Conservation (phyloP, 2,888 invertebrate species). For the Creontiades dilutus region DNA sequence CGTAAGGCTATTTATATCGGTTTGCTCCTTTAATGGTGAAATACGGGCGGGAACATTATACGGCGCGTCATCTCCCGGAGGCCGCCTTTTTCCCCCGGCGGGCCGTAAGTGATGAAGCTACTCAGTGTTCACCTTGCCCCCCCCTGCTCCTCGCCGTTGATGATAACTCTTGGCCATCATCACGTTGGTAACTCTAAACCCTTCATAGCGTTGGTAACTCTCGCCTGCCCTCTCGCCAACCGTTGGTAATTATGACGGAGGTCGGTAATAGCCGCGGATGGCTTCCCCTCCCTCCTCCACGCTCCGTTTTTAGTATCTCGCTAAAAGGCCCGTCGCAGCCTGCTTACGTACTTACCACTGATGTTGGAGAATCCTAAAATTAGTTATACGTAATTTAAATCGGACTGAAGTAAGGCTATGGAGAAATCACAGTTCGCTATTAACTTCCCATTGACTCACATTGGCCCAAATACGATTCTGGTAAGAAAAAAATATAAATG, state of each 20-base stretch:
- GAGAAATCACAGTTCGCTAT: too few relatives aligned
- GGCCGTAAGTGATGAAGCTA: neutral
- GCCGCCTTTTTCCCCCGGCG: neutral
- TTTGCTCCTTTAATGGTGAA: conserved; percentile 52
- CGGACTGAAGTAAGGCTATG: too few relatives aligned
- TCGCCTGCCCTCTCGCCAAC: neutral
- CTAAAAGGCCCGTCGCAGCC: neutral
- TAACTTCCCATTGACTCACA: too few relatives aligned
- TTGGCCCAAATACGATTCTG: too few relatives aligned
- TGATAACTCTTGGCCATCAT: neutral
- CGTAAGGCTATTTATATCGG: conserved; percentile 44
- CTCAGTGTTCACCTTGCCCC: too few relatives aligned
- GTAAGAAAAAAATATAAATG: too few relatives aligned
- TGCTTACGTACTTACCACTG: neutral
- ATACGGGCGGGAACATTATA: conserved; percentile 41
- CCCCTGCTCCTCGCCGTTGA: neutral
- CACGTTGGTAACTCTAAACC: neutral
- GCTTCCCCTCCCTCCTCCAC: neutral
- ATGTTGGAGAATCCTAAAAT: too few relatives aligned
- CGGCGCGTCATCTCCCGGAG: conserved; percentile 35
- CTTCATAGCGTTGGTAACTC: neutral
- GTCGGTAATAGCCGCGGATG: neutral
- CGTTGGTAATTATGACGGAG: conserved; percentile 28
- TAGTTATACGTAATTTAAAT: too few relatives aligned
- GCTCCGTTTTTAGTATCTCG: neutral